phyloP scores from a whole-genome alignment of 1,140 invertebrate species.

The Drosophila virilis region DNA sequence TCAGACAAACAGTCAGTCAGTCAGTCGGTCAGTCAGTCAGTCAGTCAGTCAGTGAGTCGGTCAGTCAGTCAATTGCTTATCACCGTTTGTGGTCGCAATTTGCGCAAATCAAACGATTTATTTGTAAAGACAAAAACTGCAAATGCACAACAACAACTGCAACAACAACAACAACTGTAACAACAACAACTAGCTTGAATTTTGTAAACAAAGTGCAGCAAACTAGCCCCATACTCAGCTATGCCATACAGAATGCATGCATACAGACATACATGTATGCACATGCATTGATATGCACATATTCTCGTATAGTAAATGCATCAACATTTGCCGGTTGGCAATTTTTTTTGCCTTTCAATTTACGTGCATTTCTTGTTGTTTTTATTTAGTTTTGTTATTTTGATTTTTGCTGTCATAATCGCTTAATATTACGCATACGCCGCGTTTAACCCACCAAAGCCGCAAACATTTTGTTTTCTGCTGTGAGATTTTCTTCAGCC shows the following conservation, averaged over 20 bases:
- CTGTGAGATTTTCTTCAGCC: conserved; percentile 37
- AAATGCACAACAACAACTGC: conserved; percentile 31
- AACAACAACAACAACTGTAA: conserved; percentile 46
- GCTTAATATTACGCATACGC: conserved; percentile 67
- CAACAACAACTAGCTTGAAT: conserved; percentile 35
- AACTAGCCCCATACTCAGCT: conserved; percentile 56
- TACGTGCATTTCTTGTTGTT: conserved; percentile 20
- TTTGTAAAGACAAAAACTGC: conserved; percentile 58
- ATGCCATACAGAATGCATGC: conserved; percentile 32
- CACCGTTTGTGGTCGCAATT: conserved; percentile 64
- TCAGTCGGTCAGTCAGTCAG: conserved; percentile 7
- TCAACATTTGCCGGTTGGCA: conserved; percentile 35
- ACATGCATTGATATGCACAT: conserved; percentile 27
- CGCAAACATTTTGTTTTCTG: conserved; percentile 12
- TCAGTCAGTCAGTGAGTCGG: conserved; percentile 9
- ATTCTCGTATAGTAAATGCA: conserved; percentile 11
- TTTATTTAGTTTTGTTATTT: conserved; percentile 17
- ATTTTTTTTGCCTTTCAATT: not conserved
- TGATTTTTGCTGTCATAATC: conserved; percentile 30
- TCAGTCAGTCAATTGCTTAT: conserved; percentile 49
- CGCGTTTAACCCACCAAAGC: conserved; percentile 38
- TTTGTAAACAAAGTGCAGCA: conserved; percentile 70
- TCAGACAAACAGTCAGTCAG: conserved; percentile 13
- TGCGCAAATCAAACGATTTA: conserved; percentile 81
- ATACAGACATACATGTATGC: conserved; percentile 13